These are phyloP conservation scores for Apocheima hispidaria DNA, from an alignment of 2,888 invertebrate species.

Conservation along the genomic window DNA sequence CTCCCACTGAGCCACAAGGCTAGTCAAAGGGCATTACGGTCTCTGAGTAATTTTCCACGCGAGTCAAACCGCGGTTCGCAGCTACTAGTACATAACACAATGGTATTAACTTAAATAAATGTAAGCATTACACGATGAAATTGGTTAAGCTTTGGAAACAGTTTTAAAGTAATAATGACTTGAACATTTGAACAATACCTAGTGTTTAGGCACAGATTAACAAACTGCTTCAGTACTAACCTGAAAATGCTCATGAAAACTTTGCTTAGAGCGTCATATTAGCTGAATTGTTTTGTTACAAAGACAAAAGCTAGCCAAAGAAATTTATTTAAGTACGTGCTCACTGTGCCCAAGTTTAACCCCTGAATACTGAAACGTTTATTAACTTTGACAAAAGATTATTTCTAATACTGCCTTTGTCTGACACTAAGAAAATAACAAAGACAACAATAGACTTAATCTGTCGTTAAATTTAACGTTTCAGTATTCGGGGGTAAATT, in stretches of 20 bases:
- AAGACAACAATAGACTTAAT: too few species aligned
- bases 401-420: too few species aligned
- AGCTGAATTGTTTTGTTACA: neutral
- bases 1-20: too few species aligned
- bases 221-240: slow-evolving; percentile 13
- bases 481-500: too few species aligned
- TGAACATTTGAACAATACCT: slow-evolving; percentile 21
- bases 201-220: slow-evolving; percentile 16
- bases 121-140: slow-evolving; percentile 1
- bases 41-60: too few species aligned
- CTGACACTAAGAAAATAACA: too few species aligned
- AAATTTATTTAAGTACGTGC: neutral
- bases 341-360: neutral
- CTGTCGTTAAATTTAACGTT: too few species aligned
- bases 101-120: slow-evolving; percentile 1
- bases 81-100: too few species aligned
- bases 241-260: slow-evolving; percentile 6
- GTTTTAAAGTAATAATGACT: slow-evolving; percentile 2
- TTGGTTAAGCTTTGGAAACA: neutral
- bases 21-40: too few species aligned
- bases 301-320: neutral
- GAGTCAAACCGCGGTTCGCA: too few species aligned
- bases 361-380: too few species aligned
- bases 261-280: slow-evolving; percentile 1
- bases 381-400: too few species aligned